Percentiles rank a stretch among this genome's conserved stretches.
These are phyloP conservation scores for Pectinophora gossypiella DNA, from an alignment of 1,140 invertebrate species.

Conservation along the genomic window DNA sequence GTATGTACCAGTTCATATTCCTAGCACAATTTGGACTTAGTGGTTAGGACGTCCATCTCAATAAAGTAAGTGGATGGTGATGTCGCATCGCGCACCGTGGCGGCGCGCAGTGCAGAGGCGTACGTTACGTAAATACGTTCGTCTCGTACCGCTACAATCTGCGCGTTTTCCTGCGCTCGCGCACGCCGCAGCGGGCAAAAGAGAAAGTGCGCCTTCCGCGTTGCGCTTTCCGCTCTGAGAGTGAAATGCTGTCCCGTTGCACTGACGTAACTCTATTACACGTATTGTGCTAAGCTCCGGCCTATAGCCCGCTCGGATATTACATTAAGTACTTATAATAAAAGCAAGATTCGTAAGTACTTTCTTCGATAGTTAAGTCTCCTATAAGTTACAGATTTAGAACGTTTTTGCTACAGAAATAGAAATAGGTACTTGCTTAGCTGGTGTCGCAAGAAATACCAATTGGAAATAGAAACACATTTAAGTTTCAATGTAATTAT, in stretches of 20 bases:
- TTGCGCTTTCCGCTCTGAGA: constrained; percentile 68
- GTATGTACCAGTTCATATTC: no score
- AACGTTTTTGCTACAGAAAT: no score
- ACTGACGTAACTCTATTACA: constrained; percentile 65
- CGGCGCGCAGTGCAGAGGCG: no score
- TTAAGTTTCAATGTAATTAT: no score
- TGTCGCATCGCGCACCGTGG: no score
- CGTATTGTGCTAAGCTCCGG: constrained; percentile 22
- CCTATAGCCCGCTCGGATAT: neutral
- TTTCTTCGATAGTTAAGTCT: neutral
- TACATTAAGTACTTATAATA: neutral
- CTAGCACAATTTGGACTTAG: no score
- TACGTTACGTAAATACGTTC: constrained; percentile 37
- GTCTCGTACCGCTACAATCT: constrained; percentile 24
- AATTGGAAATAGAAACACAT: no score
- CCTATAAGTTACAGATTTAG: constrained; percentile 31
- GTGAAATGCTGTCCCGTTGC: constrained; percentile 71
- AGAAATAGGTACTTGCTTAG: no score
- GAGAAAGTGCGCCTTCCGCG: constrained; percentile 72
- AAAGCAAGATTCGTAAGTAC: neutral
- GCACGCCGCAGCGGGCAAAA: constrained; percentile 48
- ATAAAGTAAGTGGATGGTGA: no score
- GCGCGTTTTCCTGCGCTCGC: constrained; percentile 39
- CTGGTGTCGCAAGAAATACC: no score
- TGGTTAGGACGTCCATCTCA: no score